A percentile compares a stretch with the other conserved stretches of the same genome.
These are phyloP conservation scores for Heteractis magnifica DNA, from an alignment of 92 coral and sea anemone genomes.

Conservation along the genomic window DNA sequence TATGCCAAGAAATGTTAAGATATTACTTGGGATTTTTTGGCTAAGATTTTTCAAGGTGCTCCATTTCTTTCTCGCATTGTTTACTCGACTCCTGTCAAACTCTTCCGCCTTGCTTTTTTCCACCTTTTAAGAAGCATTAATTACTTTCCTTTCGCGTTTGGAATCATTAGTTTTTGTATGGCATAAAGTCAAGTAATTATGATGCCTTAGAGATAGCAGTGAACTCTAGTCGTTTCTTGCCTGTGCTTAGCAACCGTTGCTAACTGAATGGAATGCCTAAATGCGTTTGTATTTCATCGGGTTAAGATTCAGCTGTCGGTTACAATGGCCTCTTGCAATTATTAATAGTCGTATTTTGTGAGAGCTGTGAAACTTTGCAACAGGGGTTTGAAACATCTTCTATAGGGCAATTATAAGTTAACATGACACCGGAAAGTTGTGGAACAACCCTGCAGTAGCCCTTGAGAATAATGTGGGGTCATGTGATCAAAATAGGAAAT, in stretches of 20 bases:
- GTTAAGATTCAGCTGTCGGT: not conserved
- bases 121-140: constrained; percentile 18
- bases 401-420: not conserved
- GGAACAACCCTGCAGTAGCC: not conserved
- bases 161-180: not conserved
- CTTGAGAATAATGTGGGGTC: not conserved
- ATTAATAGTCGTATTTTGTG: not conserved
- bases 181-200: not conserved
- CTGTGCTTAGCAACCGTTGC: constrained; percentile 20
- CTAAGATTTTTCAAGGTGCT: not conserved
- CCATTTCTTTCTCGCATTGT: not conserved
- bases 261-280: constrained; percentile 11
- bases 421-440: constrained; percentile 1
- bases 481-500: not conserved
- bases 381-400: not conserved
- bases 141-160: not conserved
- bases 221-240: not conserved
- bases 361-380: not conserved
- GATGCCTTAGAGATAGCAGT: not conserved
- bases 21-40: not conserved
- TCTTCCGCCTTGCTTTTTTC: constrained; percentile 21
- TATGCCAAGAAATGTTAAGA: not conserved
- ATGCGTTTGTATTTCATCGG: not conserved
- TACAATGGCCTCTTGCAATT: not conserved
- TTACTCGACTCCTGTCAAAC: constrained; percentile 9